Percentiles rank a stretch among this genome's conserved stretches.
Conservation (phyloP, 2,113 vertebrate genomes). For the Brachyhypopomus occidentalis region DNA sequence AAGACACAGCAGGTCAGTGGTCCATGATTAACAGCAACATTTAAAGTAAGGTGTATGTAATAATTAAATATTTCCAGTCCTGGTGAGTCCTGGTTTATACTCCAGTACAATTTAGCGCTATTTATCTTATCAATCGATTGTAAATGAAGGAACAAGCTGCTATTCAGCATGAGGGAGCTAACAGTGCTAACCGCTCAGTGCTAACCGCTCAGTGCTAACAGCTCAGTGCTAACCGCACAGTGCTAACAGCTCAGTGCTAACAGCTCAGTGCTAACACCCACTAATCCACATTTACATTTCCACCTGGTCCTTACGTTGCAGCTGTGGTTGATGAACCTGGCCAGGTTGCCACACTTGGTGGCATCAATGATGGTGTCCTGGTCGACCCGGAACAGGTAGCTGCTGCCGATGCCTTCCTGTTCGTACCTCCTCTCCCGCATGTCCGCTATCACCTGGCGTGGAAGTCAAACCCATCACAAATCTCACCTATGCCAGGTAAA, state of each 20-base stretch:
- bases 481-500: too few relatives aligned
- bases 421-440: slow-evolving; percentile 94
- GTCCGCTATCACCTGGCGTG: slow-evolving; percentile 88
- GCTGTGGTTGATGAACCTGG: slow-evolving; percentile 98
- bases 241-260: background rate
- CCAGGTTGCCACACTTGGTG: slow-evolving; percentile 93
- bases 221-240: background rate
- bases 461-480: background rate
- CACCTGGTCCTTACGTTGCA: slow-evolving; percentile 86
- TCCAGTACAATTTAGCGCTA: too few relatives aligned
- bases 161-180: too few relatives aligned
- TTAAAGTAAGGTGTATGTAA: background rate
- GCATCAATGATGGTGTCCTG: slow-evolving; percentile 97
- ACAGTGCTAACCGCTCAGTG: background rate
- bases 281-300: too few relatives aligned
- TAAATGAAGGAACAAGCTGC: too few relatives aligned
- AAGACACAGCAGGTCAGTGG: slow-evolving; percentile 5
- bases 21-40: background rate
- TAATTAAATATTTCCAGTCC: too few relatives aligned
- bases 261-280: background rate
- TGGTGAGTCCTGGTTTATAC: too few relatives aligned
- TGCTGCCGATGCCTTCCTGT: slow-evolving; percentile 95
- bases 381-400: slow-evolving; percentile 96
- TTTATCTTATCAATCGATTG: too few relatives aligned
- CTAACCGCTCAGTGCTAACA: too few relatives aligned